Evolutionary conservation across 2,888 invertebrate genomes (phyloP).

Genomic region (Drosophila gaucha): DNA sequence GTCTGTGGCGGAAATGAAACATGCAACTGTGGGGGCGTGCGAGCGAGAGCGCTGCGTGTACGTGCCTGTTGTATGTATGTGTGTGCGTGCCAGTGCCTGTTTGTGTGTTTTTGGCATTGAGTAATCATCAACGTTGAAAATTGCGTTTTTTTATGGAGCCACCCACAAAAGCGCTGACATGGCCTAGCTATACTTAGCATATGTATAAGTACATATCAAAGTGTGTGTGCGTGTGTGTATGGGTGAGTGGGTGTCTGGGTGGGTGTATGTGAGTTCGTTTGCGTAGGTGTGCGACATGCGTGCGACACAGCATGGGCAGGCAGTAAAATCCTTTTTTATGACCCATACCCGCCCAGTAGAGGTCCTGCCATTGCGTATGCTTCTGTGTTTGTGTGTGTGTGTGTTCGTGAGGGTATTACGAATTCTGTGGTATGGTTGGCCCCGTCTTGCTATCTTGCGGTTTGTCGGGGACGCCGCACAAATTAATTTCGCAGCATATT

Average conservation of each 20-base stretch:
- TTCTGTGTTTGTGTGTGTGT: not conserved
- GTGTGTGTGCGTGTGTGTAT: not conserved
- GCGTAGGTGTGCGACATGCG: constrained; percentile 37
- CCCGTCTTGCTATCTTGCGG: constrained; percentile 51
- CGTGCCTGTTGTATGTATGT: constrained; percentile 25
- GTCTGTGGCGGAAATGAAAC: constrained; percentile 76
- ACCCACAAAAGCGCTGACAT: constrained; percentile 68
- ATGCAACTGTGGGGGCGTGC: constrained; percentile 40
- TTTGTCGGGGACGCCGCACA: constrained; percentile 57
- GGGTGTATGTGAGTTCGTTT: constrained; percentile 8
- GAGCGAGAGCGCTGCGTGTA: constrained; percentile 12
- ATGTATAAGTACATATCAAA: constrained; percentile 40
- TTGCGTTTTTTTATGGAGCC: constrained; percentile 75
- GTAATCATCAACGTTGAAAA: constrained; percentile 80
- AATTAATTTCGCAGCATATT: constrained; percentile 81
- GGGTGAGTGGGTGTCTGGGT: constrained; percentile 3
- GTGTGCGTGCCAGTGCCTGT: constrained; percentile 17
- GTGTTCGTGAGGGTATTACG: constrained; percentile 18
- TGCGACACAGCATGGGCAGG: constrained; percentile 70
- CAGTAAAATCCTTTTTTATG: constrained; percentile 80
- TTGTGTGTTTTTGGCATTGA: constrained; percentile 75
- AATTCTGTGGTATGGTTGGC: constrained; percentile 35
- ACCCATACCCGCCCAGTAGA: constrained; percentile 43
- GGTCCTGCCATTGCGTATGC: constrained; percentile 26
- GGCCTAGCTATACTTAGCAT: constrained; percentile 61